A percentile compares a stretch with the other conserved stretches of the same genome.
Conservation (phyloP, 1,140 invertebrate genomes). For the Frieseomelitta varia region DNA sequence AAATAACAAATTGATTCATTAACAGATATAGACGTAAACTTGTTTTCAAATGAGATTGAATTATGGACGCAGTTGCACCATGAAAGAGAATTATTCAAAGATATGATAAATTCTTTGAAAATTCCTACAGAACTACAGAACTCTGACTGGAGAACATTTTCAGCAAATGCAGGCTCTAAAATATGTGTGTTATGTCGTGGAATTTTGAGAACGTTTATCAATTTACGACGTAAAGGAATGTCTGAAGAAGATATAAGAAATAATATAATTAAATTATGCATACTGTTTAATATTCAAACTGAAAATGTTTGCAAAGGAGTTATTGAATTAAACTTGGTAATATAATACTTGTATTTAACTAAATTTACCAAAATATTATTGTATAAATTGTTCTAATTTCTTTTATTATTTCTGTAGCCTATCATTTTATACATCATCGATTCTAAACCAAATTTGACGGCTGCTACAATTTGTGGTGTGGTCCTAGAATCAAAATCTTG, state of each 20-base stretch:
- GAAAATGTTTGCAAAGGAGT: constrained; percentile 83
- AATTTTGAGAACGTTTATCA: constrained; percentile 76
- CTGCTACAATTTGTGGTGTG: constrained; percentile 82
- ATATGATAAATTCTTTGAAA: constrained; percentile 55
- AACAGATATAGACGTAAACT: constrained; percentile 22
- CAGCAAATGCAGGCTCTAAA: constrained; percentile 44
- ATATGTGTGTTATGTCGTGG: constrained; percentile 83
- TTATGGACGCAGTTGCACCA: constrained; percentile 58
- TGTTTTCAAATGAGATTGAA: constrained; percentile 65
- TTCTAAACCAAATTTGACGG: constrained; percentile 78
- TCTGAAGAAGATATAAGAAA: constrained; percentile 74
- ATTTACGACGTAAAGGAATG: constrained; percentile 74
- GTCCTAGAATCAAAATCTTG: constrained; percentile 81
- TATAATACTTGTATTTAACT: not conserved
- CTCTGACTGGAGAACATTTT: constrained; percentile 54
- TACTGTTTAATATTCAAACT: constrained; percentile 82
- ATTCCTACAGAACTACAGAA: constrained; percentile 61
- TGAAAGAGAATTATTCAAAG: constrained; percentile 55
- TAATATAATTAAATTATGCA: constrained; percentile 81
- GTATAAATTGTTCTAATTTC: not conserved
- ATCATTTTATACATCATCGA: constrained; percentile 84
- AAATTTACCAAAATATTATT: constrained; percentile 4
- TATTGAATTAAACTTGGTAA: constrained; percentile 83
- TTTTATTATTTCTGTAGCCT: constrained; percentile 78
- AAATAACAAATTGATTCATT: not conserved